These are phyloP conservation scores for Synanthedon andrenaeformis DNA, from an alignment of 2,888 invertebrate species.

Conservation along the genomic window DNA sequence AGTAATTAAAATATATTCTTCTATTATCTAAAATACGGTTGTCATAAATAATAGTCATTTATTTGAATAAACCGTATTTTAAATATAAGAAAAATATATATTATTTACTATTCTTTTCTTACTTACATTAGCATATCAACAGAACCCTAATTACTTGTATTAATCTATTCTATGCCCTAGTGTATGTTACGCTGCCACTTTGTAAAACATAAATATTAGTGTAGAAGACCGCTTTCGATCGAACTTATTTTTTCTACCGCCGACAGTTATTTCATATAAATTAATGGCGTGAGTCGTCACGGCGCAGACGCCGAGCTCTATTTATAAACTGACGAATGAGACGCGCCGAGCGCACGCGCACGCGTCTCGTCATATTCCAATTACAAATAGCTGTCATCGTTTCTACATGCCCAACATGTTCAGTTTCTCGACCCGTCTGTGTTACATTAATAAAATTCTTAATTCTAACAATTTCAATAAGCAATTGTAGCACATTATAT, in stretches of 20 bases:
- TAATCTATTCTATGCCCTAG: no score
- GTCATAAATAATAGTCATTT: no score
- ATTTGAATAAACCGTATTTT: no score
- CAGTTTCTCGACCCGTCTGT: constrained; percentile 31
- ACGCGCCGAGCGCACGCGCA: constrained; percentile 64
- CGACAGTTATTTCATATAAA: constrained; percentile 72
- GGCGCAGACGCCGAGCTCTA: constrained; percentile 66
- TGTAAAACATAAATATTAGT: constrained; percentile 69
- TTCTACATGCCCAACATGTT: constrained; percentile 43
- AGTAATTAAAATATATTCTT: no score
- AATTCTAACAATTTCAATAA: neutral
- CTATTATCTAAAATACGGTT: no score
- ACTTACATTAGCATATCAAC: constrained; percentile 45
- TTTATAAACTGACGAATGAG: constrained; percentile 71
- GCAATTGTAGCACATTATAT: neutral
- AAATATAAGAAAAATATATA: no score
- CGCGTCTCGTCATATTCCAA: constrained; percentile 68
- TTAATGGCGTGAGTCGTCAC: constrained; percentile 70
- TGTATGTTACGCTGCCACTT: constrained; percentile 26
- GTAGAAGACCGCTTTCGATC: constrained; percentile 62
- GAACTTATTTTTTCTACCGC: constrained; percentile 68
- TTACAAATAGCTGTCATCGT: constrained; percentile 68
- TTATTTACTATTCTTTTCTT: constrained; percentile 21
- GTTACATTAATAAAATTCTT: constrained; percentile 16
- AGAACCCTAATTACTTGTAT: constrained; percentile 10